phyloP scores from a whole-genome alignment of 2,888 invertebrate species.

The Bellardia pandia region DNA sequence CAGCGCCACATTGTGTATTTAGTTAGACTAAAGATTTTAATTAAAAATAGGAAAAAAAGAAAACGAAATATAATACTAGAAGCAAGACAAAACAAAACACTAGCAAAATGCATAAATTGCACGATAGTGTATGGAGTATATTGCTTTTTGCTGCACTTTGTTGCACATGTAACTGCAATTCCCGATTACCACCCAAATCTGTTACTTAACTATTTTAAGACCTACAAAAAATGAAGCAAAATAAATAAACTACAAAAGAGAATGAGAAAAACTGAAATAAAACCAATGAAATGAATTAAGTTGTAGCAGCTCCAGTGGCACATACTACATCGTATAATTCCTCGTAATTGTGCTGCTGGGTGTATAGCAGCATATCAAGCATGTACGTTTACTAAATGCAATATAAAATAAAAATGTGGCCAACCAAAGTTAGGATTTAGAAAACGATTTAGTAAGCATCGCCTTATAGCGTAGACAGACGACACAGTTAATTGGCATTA shows the following conservation, averaged over 20 bases:
- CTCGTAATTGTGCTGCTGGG: conserved; percentile 24
- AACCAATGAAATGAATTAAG: conserved; percentile 64
- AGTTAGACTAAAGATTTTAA: conserved; percentile 24
- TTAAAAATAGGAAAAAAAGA: conserved; percentile 20
- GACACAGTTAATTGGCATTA: no score
- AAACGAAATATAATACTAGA: neutral
- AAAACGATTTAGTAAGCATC: no score
- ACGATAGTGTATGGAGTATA: no score
- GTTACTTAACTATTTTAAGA: conserved; percentile 59
- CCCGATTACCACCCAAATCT: conserved; percentile 66
- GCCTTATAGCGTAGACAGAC: no score
- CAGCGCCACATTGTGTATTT: conserved; percentile 9
- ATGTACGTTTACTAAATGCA: neutral
- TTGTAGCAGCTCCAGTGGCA: conserved; percentile 58
- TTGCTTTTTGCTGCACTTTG: conserved; percentile 49
- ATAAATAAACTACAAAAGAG: conserved; percentile 45
- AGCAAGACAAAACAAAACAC: no score
- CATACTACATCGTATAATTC: conserved; percentile 34
- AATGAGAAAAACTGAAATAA: conserved; percentile 25
- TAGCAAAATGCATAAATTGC: no score
- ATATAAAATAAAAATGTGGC: conserved; percentile 1
- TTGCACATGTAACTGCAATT: conserved; percentile 32
- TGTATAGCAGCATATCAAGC: conserved; percentile 36
- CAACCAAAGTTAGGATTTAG: conserved; percentile 22
- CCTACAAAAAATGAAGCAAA: conserved; percentile 21